Evolutionary conservation across 2,113 vertebrate species (phyloP).

Genomic region (Phrynocephalus versicolor): DNA sequence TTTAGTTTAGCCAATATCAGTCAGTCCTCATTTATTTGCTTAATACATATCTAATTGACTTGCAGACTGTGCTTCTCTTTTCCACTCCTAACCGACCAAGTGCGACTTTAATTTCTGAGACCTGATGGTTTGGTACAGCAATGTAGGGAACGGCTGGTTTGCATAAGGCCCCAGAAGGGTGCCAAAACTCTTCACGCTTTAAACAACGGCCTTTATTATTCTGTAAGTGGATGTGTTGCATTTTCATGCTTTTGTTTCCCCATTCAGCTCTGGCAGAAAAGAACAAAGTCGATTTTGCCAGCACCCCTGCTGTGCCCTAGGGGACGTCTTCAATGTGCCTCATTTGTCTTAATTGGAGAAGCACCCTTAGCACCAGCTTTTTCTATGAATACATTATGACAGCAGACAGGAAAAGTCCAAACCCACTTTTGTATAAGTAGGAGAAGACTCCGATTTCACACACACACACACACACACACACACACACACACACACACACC

Average conservation of each 20-base stretch:
- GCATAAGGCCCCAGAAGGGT: conserved; percentile 83
- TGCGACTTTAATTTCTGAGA: conserved; percentile 83
- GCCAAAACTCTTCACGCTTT: conserved; percentile 85
- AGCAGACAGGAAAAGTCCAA: conserved; percentile 74
- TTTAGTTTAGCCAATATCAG: conserved; percentile 82
- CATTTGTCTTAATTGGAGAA: conserved; percentile 89
- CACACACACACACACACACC: too few relatives aligned
- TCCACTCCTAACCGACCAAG: conserved; percentile 80
- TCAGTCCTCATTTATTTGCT: conserved; percentile 83
- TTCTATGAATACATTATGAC: conserved; percentile 83
- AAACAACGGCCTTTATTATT: conserved; percentile 86
- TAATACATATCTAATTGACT: conserved; percentile 85
- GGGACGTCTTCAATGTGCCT: conserved; percentile 83
- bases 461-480: too few relatives aligned
- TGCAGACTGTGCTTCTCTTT: conserved; percentile 75
- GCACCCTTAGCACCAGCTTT: conserved; percentile 82
- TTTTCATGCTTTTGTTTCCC: conserved; percentile 86
- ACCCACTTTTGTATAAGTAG: conserved; percentile 53
- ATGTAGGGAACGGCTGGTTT: conserved; percentile 77
- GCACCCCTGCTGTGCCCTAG: conserved; percentile 81
- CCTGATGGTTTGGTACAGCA: conserved; percentile 74
- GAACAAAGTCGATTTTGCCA: conserved; percentile 85
- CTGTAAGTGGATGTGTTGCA: conserved; percentile 88
- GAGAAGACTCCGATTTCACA: background rate
- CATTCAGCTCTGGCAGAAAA: conserved; percentile 82